These are phyloP conservation scores for Bucco capensis DNA, from an alignment of 2,113 vertebrate species.

Conservation along the genomic window DNA sequence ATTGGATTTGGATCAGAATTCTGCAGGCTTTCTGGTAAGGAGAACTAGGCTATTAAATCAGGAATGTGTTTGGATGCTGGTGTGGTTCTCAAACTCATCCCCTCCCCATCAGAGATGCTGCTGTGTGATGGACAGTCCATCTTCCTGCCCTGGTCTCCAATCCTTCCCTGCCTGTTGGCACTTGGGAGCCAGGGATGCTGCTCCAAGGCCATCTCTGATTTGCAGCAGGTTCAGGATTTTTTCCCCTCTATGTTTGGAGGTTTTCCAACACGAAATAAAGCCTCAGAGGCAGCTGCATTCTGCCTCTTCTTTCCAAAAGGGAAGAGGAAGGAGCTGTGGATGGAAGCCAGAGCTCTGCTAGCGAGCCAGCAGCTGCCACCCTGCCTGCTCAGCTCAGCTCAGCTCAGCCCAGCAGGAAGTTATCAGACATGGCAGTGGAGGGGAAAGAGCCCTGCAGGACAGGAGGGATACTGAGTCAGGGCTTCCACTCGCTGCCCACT, in stretches of 20 bases:
- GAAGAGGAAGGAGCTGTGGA: not conserved
- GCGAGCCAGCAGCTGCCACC: not conserved
- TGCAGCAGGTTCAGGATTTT: not conserved
- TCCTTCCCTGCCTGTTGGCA: not conserved
- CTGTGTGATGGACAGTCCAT: accelerated
- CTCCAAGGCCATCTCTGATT: not conserved
- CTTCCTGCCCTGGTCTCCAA: not conserved
- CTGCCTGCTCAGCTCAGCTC: not conserved
- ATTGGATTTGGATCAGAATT: not conserved
- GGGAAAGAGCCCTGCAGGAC: not conserved
- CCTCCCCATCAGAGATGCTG: accelerated
- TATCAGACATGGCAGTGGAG: not conserved
- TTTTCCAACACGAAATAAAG: not conserved
- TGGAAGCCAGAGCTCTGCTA: not conserved
- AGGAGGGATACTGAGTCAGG: not conserved
- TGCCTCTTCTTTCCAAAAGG: not conserved
- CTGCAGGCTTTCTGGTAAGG: not conserved
- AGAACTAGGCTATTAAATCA: not conserved
- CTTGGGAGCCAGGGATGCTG: not conserved
- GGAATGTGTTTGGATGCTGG: not conserved
- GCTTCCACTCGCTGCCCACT: not conserved
- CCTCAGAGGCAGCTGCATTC: conserved; percentile 20
- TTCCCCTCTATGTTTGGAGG: not conserved
- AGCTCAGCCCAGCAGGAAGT: not conserved
- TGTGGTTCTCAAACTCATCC: accelerated